Evolutionary conservation across 2,113 vertebrate species (phyloP), one percentile per base, ranked within the genome.

Genomic region (Oophaga pumilio): DNA sequence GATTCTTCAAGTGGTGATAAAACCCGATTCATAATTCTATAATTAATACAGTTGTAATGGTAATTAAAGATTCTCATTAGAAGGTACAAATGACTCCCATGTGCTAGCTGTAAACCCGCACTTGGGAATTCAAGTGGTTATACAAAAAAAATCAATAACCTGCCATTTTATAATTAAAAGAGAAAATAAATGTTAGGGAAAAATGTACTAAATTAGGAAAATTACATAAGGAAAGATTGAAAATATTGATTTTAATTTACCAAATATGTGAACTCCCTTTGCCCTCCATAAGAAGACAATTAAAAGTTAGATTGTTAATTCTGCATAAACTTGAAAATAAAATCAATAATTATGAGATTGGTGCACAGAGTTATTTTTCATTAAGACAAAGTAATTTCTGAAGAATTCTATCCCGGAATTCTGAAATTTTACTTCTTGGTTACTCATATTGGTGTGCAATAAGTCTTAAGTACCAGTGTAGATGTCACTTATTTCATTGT

Each of bases 181-280:
- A 95, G 92, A 95, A 95, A 95, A 94, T 95, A 95, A 96, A 95
- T 95, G 94, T 93, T 93, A 94, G 91, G 92, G 88, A 90, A 93
- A 96, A 92, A 92, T 94, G 93, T 92, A 94, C 91, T 94, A 95
- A 97, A 97, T 97, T 97, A 97, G 92, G 93, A 94, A 97, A 96
- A 97, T 93, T 94, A 95, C 94, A 95, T 95, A 93, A 94, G 93
- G 89, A 95, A 93, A 95, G 96, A 97, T 95, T 95, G 95, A 94
- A 96, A 97, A 93, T 97, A 97, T 97, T 96, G 96, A 97, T 97
- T 97, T 96, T 94, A 96, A 96, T 97, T 95, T 96, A 95, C 92
- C 94, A 96, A 96, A 96, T 95, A 95, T 94, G 95, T 96, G 93
- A 96, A 93, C 93, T 94, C 93, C 94, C 94, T 91, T 93, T 93